phyloP scores from a whole-genome alignment of 2,113 vertebrate species.

The Haemorhous mexicanus region DNA sequence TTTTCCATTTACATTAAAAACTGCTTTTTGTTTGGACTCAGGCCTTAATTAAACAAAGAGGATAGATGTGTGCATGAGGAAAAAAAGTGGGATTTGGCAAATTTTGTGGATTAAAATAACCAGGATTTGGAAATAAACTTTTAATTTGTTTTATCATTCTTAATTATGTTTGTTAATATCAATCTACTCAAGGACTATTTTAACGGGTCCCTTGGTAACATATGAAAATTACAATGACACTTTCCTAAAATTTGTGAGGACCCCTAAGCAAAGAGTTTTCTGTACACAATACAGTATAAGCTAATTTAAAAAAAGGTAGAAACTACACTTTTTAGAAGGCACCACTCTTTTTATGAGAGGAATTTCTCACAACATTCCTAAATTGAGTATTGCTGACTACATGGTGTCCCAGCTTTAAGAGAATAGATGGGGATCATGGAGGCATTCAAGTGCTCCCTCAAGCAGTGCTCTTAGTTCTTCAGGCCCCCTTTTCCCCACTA shows the following conservation, averaged over 20 bases:
- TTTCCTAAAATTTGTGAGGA: not conserved
- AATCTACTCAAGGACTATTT: not conserved
- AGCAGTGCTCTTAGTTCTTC: not conserved
- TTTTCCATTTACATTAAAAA: not conserved
- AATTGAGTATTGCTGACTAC: not conserved
- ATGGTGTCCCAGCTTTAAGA: not conserved
- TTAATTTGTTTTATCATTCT: not conserved
- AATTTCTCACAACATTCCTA: not conserved
- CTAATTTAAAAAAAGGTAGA: not conserved
- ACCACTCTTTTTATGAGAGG: not conserved
- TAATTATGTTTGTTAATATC: not conserved
- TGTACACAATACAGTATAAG: not conserved
- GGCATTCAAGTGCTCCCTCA: not conserved
- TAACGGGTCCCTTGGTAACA: not conserved
- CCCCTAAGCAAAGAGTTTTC: not conserved
- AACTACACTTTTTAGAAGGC: not conserved
- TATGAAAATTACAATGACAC: not conserved
- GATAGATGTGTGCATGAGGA: accelerated
- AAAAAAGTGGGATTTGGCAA: accelerated
- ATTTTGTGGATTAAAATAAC: not conserved
- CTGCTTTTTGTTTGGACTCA: not conserved
- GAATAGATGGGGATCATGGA: not conserved
- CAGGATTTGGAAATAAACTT: not conserved
- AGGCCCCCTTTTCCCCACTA: accelerated
- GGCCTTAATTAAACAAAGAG: not conserved